These are phyloP conservation scores for Merluccius polli DNA, from an alignment of 2,797 vertebrate species.

Conservation along the genomic window DNA sequence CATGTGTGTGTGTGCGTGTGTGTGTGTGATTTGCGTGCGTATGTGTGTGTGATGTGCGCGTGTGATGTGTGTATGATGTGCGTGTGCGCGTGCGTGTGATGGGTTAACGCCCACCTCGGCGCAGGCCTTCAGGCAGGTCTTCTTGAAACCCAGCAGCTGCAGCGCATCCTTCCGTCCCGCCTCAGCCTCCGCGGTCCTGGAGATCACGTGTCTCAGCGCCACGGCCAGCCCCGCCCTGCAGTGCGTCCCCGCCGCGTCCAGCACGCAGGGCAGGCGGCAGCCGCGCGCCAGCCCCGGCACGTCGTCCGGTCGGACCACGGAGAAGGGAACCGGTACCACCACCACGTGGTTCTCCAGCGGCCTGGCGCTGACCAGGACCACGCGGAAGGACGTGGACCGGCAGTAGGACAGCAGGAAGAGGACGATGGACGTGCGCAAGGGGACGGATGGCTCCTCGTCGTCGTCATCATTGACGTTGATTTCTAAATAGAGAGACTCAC, in stretches of 20 bases:
- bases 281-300: conserved; percentile 79
- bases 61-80: too few relatives aligned
- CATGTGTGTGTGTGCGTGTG: too few relatives aligned
- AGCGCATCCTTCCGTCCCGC: conserved; percentile 77
- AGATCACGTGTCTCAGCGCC: conserved; percentile 86
- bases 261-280: conserved; percentile 84
- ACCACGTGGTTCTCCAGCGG: conserved; percentile 49
- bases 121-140: conserved; percentile 96
- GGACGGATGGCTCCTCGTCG: conserved; percentile 70
- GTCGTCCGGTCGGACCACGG: conserved; percentile 61
- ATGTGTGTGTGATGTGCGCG: too few relatives aligned
- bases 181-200: conserved; percentile 71
- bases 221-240: conserved; percentile 94
- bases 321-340: conserved; percentile 51
- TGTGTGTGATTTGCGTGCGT: too few relatives aligned
- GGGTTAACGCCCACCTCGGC: conserved; percentile 79
- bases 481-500: conserved; percentile 80
- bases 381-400: conserved; percentile 79
- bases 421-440: conserved; percentile 85
- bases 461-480: conserved; percentile 61
- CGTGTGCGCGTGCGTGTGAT: not conserved
- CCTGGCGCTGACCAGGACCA: conserved; percentile 47
- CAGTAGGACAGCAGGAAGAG: conserved; percentile 92
- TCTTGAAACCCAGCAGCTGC: conserved; percentile 93
- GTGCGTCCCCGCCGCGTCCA: conserved; percentile 74